Evolutionary conservation across 2,113 vertebrate genomes (phyloP), one percentile per base, ranked within the genome.

Genomic region (Gallinago media): DNA sequence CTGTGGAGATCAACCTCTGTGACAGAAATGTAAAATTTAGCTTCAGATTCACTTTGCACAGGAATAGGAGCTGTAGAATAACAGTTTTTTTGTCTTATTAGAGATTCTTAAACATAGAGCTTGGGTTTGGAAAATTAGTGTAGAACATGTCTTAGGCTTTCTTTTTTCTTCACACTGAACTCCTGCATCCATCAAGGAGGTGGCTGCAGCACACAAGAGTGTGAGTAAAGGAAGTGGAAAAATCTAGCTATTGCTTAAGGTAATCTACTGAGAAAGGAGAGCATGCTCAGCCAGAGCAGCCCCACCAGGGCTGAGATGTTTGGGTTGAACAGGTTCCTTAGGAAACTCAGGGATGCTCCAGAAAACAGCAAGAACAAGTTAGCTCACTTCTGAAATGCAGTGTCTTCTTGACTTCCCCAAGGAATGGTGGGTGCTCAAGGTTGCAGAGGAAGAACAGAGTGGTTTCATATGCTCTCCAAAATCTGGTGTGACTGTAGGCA

Each of bases 251-350:
- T 61, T 22, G 12, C 29, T 47, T 67, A 55, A 34, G 5, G 17
- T 34, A 59, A 25, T 34, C 29, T 38, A 17, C 29, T 54, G 27
- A 54, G 59, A 34, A 84, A 55, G 47, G 47, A 71, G 22, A 44
- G 7, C 47, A 14, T 0, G 2, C 12, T 26, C 0, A 1, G 54
- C 15, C 31, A 29, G 54, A 59, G 44, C 27, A 66, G 26, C 16
- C 26, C 19, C 34, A n/a, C 15, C 3, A 3, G 26, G 20, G 6
- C 59, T 38, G 31, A 66, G 54, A 32, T 36, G 15, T 50, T 74
- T 3, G 3, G 23, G 23, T 54, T 54, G 29, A 83, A 65, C 11
- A 5, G 9, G 25, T 4, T 74, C 40, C 54, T 74, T n/a, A 25
- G 47, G 42, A 50, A 85, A 32, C 26, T 77, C 59, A 11, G 21